phyloP scores from a whole-genome alignment of 2,888 invertebrate genomes.

The Tipula vernalis region DNA sequence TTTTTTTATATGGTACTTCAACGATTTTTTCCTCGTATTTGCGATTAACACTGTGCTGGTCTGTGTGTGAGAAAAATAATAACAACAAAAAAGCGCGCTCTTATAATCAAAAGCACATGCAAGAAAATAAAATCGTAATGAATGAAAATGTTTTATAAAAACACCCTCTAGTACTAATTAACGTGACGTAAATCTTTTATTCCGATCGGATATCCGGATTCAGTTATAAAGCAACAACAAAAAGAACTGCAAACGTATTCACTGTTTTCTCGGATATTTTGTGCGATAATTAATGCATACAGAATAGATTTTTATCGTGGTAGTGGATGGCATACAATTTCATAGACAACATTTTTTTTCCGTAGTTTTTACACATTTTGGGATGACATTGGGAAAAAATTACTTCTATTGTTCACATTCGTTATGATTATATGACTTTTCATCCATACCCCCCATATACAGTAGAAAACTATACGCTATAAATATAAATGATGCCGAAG shows the following conservation, averaged over 20 bases:
- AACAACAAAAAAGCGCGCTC: neutral
- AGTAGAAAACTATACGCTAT: too few relatives aligned
- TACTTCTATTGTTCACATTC: neutral
- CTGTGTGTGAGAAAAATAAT: neutral
- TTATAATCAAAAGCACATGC: neutral
- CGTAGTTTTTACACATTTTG: neutral
- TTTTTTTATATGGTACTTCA: neutral
- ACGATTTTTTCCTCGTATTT: neutral
- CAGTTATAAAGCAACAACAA: neutral
- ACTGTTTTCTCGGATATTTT: neutral
- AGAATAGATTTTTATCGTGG: neutral
- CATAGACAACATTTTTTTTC: neutral
- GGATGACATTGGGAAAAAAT: neutral
- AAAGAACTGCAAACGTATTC: neutral
- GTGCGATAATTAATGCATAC: neutral
- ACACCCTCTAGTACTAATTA: slow-evolving; percentile 8
- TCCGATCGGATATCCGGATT: neutral
- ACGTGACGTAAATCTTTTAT: slow-evolving; percentile 1
- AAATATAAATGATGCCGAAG: too few relatives aligned
- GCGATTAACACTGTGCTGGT: neutral
- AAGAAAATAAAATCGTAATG: neutral
- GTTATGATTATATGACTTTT: neutral
- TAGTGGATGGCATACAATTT: neutral
- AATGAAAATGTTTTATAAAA: neutral
- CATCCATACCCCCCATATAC: neutral